These are phyloP conservation scores for Lasioglossum zephyrum DNA, from an alignment of 2,888 invertebrate species.

Conservation along the genomic window DNA sequence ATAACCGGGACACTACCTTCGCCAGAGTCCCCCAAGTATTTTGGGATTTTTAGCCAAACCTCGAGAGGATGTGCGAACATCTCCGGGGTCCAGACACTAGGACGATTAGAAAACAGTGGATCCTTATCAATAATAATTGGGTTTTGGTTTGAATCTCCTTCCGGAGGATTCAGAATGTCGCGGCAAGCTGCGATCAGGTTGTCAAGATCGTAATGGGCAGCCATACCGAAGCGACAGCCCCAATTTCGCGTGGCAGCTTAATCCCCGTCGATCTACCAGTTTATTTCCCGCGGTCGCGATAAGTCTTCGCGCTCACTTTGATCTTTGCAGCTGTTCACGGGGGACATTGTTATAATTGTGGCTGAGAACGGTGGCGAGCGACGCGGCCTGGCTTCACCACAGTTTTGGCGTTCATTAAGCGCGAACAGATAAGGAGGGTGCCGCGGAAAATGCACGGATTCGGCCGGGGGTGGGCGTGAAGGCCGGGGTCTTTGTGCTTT, in stretches of 20 bases:
- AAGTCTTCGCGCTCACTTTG: slow-evolving; percentile 68
- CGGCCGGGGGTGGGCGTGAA: slow-evolving; percentile 17
- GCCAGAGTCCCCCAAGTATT: not conserved
- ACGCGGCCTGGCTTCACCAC: slow-evolving; percentile 61
- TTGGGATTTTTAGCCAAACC: not conserved
- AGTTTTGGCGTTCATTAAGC: slow-evolving; percentile 67
- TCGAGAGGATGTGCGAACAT: not conserved
- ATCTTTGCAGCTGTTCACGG: slow-evolving; percentile 47
- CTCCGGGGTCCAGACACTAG: not conserved
- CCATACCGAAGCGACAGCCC: slow-evolving; percentile 43
- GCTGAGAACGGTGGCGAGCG: slow-evolving; percentile 43
- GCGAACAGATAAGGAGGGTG: slow-evolving; percentile 59
- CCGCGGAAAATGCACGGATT: slow-evolving; percentile 40
- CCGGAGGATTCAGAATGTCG: not conserved
- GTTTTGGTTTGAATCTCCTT: slow-evolving; percentile 7
- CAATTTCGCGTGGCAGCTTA: slow-evolving; percentile 52
- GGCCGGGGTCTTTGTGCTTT: slow-evolving; percentile 1
- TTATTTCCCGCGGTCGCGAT: slow-evolving; percentile 60
- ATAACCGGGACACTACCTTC: slow-evolving; percentile 44
- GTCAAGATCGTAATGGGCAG: slow-evolving; percentile 32
- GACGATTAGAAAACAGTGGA: not conserved
- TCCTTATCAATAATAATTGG: not conserved
- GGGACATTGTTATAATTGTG: slow-evolving; percentile 64
- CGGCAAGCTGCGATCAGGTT: slow-evolving; percentile 13
- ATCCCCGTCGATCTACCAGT: slow-evolving; percentile 63